These are phyloP conservation scores for Choreutis nemorana DNA, from an alignment of 2,888 invertebrate species.

Conservation along the genomic window DNA sequence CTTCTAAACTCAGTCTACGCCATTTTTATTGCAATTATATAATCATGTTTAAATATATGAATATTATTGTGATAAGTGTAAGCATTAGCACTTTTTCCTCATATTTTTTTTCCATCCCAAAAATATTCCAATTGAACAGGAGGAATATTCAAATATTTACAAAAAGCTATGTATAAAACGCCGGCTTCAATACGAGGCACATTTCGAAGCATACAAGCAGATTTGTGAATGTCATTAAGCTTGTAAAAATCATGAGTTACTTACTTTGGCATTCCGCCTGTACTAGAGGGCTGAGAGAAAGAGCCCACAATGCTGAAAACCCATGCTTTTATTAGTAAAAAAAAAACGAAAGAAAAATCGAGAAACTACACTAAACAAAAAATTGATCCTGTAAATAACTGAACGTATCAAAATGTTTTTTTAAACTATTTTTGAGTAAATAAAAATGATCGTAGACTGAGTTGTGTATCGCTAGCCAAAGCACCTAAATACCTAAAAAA, in stretches of 20 bases:
- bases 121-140: conserved; percentile 9
- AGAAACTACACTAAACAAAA: conserved; percentile 19
- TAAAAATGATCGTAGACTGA: conserved; percentile 34
- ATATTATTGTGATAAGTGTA: conserved; percentile 16
- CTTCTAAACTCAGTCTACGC: conserved; percentile 36
- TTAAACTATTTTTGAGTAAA: conserved; percentile 1
- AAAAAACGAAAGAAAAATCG: conserved; percentile 23
- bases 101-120: conserved; percentile 3
- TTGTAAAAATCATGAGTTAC: conserved; percentile 22
- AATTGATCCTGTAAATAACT: conserved; percentile 52
- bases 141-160: conserved; percentile 19
- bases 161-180: no score
- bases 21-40: conserved; percentile 14
- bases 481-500: conserved; percentile 12
- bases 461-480: conserved; percentile 15
- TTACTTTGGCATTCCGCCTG: conserved; percentile 66
- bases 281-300: conserved; percentile 58
- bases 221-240: no score
- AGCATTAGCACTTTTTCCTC: conserved; percentile 15
- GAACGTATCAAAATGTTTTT: conserved; percentile 15
- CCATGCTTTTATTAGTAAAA: conserved; percentile 61
- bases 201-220: no score
- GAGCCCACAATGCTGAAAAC: conserved; percentile 65
- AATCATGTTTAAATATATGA: conserved; percentile 14
- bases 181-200: no score